These are phyloP conservation scores for Scolanthus callimorphus DNA, from an alignment of 92 coral and sea anemone species.

Conservation along the genomic window DNA sequence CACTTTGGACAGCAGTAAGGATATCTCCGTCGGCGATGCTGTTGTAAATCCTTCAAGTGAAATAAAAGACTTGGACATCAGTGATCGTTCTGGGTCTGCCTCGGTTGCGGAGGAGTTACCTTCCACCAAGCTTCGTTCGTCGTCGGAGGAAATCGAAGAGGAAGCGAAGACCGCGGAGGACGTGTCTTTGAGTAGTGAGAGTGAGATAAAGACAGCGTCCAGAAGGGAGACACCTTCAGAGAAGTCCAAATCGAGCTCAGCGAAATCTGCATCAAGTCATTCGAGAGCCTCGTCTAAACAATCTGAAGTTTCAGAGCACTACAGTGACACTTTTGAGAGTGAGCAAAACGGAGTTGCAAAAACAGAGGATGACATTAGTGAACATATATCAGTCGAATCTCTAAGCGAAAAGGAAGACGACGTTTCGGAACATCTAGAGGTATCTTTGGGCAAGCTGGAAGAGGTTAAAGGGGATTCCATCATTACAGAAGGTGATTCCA, in stretches of 20 bases:
- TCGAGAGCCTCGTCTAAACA: too few relatives aligned
- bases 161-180: conserved; percentile 50
- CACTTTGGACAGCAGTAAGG: conserved; percentile 8
- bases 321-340: conserved; percentile 79
- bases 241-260: background rate
- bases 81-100: conserved; percentile 48
- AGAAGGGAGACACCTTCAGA: conserved; percentile 12
- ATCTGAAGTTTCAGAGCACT: conserved; percentile 3
- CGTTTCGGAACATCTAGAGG: background rate
- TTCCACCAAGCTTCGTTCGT: conserved; percentile 19
- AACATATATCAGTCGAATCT: conserved; percentile 53
- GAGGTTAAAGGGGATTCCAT: conserved; percentile 6
- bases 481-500: too few relatives aligned
- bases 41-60: conserved; percentile 23
- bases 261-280: background rate
- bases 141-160: conserved; percentile 62
- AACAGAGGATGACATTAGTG: conserved; percentile 71
- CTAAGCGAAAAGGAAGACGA: background rate
- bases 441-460: too few relatives aligned
- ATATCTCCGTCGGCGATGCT: background rate
- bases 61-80: conserved; percentile 60
- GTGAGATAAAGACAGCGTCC: conserved; percentile 51
- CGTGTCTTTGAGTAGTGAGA: conserved; percentile 40
- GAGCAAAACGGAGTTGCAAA: conserved; percentile 24
- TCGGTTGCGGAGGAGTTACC: conserved; percentile 14